Evolutionary conservation across 2,888 invertebrate genomes (phyloP).

Genomic region (Chrysolina haemoptera): DNA sequence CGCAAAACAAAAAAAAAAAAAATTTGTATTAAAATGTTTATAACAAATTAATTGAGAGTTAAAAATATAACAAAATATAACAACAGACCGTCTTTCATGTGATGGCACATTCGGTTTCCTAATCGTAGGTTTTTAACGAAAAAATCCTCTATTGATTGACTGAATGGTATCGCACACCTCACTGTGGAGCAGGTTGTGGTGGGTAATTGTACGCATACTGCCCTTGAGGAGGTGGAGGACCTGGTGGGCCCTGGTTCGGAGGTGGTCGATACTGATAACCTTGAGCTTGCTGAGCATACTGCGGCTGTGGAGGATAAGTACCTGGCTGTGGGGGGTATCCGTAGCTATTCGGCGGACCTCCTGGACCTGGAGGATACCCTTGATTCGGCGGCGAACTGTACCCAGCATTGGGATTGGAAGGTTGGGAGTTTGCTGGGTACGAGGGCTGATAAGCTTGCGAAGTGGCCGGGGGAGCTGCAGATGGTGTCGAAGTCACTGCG

Average conservation of each 20-base stretch:
- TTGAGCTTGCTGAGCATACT: slow-evolving; percentile 75
- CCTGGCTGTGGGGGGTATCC: slow-evolving; percentile 76
- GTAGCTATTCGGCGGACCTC: slow-evolving; percentile 63
- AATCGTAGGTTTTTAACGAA: too few relatives aligned
- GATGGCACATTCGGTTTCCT: too few relatives aligned
- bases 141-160: too few relatives aligned
- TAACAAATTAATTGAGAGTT: too few relatives aligned
- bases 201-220: slow-evolving; percentile 85
- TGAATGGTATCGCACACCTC: not conserved
- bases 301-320: slow-evolving; percentile 74
- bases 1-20: too few relatives aligned
- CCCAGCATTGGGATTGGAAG: slow-evolving; percentile 68
- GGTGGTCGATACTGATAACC: slow-evolving; percentile 79
- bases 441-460: slow-evolving; percentile 74
- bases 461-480: slow-evolving; percentile 57
- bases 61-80: too few relatives aligned
- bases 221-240: slow-evolving; percentile 76
- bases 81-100: too few relatives aligned
- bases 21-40: too few relatives aligned
- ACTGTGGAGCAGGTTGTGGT: slow-evolving; percentile 78
- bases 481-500: slow-evolving; percentile 72
- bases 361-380: slow-evolving; percentile 56
- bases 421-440: slow-evolving; percentile 70
- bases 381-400: slow-evolving; percentile 49
- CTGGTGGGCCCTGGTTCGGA: slow-evolving; percentile 79